phyloP scores from a whole-genome alignment of 2,797 vertebrate genomes.

The Macropus fuliginosus region DNA sequence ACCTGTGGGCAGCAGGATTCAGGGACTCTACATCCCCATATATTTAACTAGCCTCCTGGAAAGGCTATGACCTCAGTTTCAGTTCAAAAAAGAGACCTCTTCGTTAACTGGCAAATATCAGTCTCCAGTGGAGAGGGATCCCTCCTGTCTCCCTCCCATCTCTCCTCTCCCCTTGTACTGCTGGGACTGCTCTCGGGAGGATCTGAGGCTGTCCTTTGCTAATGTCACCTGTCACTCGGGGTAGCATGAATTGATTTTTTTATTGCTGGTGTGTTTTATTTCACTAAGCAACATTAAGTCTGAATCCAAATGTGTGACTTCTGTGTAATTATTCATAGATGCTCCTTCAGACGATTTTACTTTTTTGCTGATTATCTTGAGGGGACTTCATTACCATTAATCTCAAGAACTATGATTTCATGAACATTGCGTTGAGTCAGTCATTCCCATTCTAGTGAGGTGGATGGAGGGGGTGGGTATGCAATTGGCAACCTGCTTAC shows the following conservation, averaged over 20 bases:
- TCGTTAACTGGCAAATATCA: not conserved
- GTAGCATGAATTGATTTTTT: conserved; percentile 54
- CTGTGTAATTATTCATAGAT: conserved; percentile 78
- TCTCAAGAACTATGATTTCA: conserved; percentile 66
- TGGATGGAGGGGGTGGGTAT: not conserved
- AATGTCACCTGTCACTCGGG: conserved; percentile 48
- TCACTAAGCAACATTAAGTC: conserved; percentile 67
- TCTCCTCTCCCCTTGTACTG: not conserved
- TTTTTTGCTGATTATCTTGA: conserved; percentile 77
- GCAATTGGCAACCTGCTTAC: not conserved
- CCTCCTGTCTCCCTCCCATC: not conserved
- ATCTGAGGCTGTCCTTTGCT: conserved; percentile 35
- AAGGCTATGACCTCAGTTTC: not conserved
- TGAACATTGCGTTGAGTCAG: not conserved
- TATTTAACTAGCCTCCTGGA: not conserved
- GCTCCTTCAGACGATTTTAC: conserved; percentile 74
- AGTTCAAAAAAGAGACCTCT: not conserved
- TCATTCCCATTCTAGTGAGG: not conserved
- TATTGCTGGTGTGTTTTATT: conserved; percentile 68
- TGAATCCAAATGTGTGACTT: conserved; percentile 66
- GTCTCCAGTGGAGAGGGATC: not conserved
- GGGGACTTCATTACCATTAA: conserved; percentile 71
- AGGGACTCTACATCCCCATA: not conserved
- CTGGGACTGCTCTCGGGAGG: not conserved
- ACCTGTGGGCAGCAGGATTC: not conserved